Evolutionary conservation across 1,140 invertebrate species (phyloP), one percentile per base, ranked within the genome.

Genomic region (Saccostrea glomerata): DNA sequence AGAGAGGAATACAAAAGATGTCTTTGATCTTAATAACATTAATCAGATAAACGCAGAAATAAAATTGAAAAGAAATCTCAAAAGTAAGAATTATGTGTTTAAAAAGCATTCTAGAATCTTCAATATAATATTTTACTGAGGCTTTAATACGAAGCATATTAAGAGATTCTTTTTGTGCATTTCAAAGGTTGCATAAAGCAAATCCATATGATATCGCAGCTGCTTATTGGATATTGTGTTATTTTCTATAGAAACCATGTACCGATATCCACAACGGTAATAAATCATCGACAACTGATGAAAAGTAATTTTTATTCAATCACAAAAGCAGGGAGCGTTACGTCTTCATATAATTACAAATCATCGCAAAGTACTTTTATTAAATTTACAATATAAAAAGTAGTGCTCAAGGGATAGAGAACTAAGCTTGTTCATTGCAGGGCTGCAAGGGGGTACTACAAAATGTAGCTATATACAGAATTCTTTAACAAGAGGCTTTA

Each of bases 261-360:
- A 77, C 30, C 30, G 20, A 63, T 63, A 77, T 77, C 23, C 23
- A 30, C 13, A 30, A 15, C 1, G 70, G 25, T 36, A 77, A 36
- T 77, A 30, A 15, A 77, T 77, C 25, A 77, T 77, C 70, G 25
- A 15, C 70, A 36, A 77, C 70, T 77, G 70, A 36, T 30, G 25
- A 66, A 66, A 36, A 36, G 17, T 63, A 63, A 63, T 63, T 63
- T 17, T 63, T 15, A 63, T 63, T 63, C 30, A 77, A 77, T 77
- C 23, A 30, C 70, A 30, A 36, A 36, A 2, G 70, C 70, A 77
- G 17, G 12, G 70, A 77, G 70, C 70, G 25, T 25, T 2, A 36
- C 23, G 70, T 30, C 70, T 77, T 77, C 70, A 77, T 77, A 23
- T 30, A 77, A 77, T 36, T 30, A 77, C 25, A 77, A 40, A 36